Evolutionary conservation across 1,140 invertebrate species (phyloP), one percentile per base, ranked within the genome.

Genomic region (Drosophila pallidifrons): DNA sequence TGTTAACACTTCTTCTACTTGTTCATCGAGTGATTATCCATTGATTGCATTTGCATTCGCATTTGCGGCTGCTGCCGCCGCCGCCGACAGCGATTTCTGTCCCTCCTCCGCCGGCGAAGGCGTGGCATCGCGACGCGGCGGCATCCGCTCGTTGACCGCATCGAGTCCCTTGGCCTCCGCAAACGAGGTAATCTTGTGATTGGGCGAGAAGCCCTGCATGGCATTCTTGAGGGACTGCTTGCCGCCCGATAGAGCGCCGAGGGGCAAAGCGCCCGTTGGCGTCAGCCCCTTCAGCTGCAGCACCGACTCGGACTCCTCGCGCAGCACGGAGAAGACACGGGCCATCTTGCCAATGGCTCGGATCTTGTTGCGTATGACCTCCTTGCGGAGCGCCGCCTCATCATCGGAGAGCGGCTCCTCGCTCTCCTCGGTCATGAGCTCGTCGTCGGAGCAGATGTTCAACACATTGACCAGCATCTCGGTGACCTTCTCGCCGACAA

Each of bases 401-500:
- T 92, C 91, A 59, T 92, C 91, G 10, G 91, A 92, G 10, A 87
- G 73, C 11, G 87, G 91, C 73, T 96, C 97, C 93, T 99, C 99
- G 93, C 99, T 98, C 80, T 97, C 97, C 91, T 99, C 98, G 80
- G 97, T 96, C 96, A 99, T 98, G 59, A 99, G 95, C 94, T 99
- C 99, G 94, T 99, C 99, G 94, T 99, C 99, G 83, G 99, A 99
- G 94, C 99, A 99, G 93, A 99, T 99, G 95, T 99, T 99, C 92
- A 99, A 95, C 79, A 99, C 98, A 94, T 99, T 99, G 75, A 99
- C 99, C 93, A 99, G 95, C 99, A 99, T 99, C 95, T 99, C 99
- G 79, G 99, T 99, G 59, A 92, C 91, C 95, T 99, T 99, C 94
- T 99, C 99, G 81, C 99, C 99, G 72, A 99, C 99, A 95, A 99